Evolutionary conservation across 2,888 invertebrate genomes (phyloP), one percentile per base, ranked within the genome.

Genomic region (Lasioglossum malachurum): DNA sequence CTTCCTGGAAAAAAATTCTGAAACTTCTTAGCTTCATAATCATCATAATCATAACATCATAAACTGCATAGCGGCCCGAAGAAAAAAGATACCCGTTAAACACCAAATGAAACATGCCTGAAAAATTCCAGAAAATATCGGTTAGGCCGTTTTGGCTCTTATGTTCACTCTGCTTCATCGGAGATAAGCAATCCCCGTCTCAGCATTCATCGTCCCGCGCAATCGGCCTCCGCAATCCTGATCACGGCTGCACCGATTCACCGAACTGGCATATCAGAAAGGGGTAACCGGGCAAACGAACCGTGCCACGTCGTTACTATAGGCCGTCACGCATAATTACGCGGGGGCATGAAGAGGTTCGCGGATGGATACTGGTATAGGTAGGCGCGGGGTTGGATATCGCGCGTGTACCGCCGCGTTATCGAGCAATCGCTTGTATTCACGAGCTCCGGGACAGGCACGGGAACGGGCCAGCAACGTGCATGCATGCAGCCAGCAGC

Each of bases 381-480:
- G 10, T n/a, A 38, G 27, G 27, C 38, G 69, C 8, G 46, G 19
- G 4, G 10, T n/a, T 53, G 75, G 41, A 77, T 77, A 84, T 81
- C 79, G 73, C n/a, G 75, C 49, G 60, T 76, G 75, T 53, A 41
- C 71, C 14, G n/a, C 44, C 60, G 78, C 67, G 79, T 82, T 87
- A 87, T 87, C 87, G 87, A 71, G 49, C 75, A 49, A 76, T 80
- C 77, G 77, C 75, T 53, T 41, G 75, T 82, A 82, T 86, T 87
- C 78, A 75, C 80, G 74, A 67, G 74, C 46, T 41, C 31, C 64
- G 72, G 41, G 80, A 74, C 35, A 46, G 71, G 10, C 69, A 71
- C 27, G 79, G 67, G 81, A 81, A 88, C 79, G 82, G 73, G 79
- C 76, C 78, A 69, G 76, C 78, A 53, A 38, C 35, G 35, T 19